phyloP scores from a whole-genome alignment of 2,888 invertebrate species.

The Spilarctia lutea region DNA sequence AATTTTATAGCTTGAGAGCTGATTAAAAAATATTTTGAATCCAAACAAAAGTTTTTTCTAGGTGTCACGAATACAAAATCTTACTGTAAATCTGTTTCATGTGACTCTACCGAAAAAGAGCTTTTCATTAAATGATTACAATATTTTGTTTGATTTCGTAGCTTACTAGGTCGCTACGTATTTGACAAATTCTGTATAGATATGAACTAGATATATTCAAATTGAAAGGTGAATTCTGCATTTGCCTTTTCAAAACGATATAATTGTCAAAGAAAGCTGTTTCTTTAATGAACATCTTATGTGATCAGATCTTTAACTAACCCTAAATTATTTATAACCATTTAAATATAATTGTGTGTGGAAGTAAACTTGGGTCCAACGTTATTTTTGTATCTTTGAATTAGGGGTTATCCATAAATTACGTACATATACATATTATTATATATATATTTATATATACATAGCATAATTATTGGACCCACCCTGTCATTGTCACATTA shows the following conservation, averaged over 20 bases:
- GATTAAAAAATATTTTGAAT: not conserved
- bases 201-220: too few relatives aligned
- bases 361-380: constrained; percentile 47
- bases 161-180: not conserved
- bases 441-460: too few relatives aligned
- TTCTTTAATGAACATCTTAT: not conserved
- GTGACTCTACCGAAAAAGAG: not conserved
- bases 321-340: not conserved
- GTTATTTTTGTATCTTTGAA: constrained; percentile 47
- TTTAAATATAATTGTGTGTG: constrained; percentile 27
- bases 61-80: not conserved
- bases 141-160: too few relatives aligned
- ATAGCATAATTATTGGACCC: not conserved
- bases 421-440: too few relatives aligned
- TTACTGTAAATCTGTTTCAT: not conserved
- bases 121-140: too few relatives aligned
- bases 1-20: not conserved
- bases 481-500: not conserved
- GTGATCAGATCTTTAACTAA: not conserved
- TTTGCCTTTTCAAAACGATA: not conserved
- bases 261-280: not conserved
- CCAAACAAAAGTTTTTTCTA: not conserved
- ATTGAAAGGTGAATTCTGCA: not conserved
- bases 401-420: constrained; percentile 11
- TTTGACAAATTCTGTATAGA: not conserved